Percentiles rank a stretch among this genome's conserved stretches.
Evolutionary conservation across 2,888 invertebrate species (phyloP).

Genomic region (Dolichomitus sp.): DNA sequence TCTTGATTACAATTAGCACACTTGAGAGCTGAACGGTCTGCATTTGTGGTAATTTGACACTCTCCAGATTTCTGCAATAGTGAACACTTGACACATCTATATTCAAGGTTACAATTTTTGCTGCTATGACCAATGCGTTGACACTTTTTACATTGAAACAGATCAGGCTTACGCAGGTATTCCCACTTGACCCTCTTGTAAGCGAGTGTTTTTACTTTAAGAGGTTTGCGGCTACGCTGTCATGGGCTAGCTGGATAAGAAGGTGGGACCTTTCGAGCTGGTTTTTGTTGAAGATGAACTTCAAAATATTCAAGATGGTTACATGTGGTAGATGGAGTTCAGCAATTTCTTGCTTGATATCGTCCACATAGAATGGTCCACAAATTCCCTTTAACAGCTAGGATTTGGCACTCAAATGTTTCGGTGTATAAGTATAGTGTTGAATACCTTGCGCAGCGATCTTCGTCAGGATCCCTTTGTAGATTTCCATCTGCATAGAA

Average conservation of each 20-base stretch:
- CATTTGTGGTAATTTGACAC: too few species aligned
- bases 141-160: conserved; percentile 43
- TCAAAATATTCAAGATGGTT: neutral
- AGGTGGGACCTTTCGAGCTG: neutral
- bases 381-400: neutral
- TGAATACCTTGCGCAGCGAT: neutral
- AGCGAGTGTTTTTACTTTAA: neutral
- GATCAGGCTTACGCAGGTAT: neutral
- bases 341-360: neutral
- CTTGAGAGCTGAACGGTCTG: too few species aligned
- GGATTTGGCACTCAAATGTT: neutral
- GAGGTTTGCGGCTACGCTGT: conserved; percentile 11
- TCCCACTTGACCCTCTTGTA: conserved; percentile 44
- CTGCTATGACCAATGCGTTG: conserved; percentile 51
- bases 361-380: neutral
- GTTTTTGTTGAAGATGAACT: conserved; percentile 7
- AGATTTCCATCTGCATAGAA: neutral
- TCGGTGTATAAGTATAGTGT: conserved; percentile 2
- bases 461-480: neutral
- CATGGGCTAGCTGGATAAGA: conserved; percentile 18
- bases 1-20: conserved; percentile 25
- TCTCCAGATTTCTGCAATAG: too few species aligned
- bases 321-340: too few species aligned
- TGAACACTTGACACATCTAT: conserved; percentile 57
- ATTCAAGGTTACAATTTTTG: conserved; percentile 36